A percentile compares a stretch with the other conserved stretches of the same genome.
Evolutionary conservation across 2,113 vertebrate species (phyloP).

Genomic region (Hassar affinis): DNA sequence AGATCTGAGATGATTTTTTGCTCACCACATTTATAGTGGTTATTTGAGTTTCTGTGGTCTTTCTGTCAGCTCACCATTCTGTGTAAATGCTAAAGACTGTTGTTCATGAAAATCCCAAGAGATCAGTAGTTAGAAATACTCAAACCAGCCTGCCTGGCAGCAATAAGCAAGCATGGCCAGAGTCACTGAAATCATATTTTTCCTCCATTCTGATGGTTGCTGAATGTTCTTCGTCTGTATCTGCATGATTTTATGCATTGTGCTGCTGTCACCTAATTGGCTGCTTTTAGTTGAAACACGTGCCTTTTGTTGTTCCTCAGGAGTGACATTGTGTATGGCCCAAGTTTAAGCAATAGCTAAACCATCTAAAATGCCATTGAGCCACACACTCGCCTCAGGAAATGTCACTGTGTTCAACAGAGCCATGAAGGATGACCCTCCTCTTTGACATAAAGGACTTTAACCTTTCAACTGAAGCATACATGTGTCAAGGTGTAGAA

Average conservation of each 20-base stretch:
- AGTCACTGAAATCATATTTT: not conserved
- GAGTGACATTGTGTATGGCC: not conserved
- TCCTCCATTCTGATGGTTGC: not conserved
- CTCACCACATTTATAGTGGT: not conserved
- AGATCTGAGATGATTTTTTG: not conserved
- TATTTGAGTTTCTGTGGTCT: not conserved
- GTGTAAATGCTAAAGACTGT: not conserved
- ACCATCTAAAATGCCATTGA: constrained; percentile 44
- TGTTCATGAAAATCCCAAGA: not conserved
- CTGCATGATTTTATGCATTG: not conserved
- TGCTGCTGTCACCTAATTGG: not conserved
- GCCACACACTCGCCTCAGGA: constrained; percentile 49
- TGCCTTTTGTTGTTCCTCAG: not conserved
- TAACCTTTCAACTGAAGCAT: constrained; percentile 34
- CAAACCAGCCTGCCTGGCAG: not conserved
- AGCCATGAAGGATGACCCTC: constrained; percentile 25
- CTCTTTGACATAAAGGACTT: constrained; percentile 36
- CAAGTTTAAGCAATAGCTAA: constrained; percentile 23
- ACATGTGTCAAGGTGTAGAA: constrained; percentile 29
- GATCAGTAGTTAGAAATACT: not conserved
- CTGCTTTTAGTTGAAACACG: not conserved
- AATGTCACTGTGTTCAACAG: constrained; percentile 36
- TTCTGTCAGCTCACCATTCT: not conserved
- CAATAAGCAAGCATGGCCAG: not conserved
- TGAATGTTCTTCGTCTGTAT: not conserved